These are phyloP conservation scores for Lemur catta DNA, from an alignment of 2,797 vertebrate genomes.

Conservation along the genomic window DNA sequence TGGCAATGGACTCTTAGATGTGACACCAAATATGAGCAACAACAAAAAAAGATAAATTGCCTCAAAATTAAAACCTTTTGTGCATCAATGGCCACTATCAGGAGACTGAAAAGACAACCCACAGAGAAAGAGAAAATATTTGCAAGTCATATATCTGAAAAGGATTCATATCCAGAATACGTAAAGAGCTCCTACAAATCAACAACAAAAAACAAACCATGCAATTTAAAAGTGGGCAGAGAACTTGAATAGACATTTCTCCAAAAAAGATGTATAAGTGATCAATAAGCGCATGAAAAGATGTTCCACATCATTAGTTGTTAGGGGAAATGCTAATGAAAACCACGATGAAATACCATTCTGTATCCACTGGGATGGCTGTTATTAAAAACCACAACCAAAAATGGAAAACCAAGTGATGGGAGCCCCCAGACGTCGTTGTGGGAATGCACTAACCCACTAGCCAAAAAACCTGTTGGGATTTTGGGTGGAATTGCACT, in stretches of 20 bases:
- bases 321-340: not conserved
- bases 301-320: not conserved
- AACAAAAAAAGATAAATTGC: not conserved
- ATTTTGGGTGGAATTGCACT: no score
- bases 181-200: not conserved
- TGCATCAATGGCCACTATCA: not conserved
- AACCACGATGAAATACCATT: not conserved
- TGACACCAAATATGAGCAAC: not conserved
- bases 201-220: not conserved
- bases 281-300: not conserved
- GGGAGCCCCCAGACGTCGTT: no score
- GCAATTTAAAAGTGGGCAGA: not conserved
- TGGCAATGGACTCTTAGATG: not conserved
- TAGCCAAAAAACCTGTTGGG: no score
- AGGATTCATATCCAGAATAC: not conserved
- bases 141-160: not conserved
- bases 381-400: no score
- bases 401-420: no score
- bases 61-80: not conserved
- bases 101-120: not conserved
- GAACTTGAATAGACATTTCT: not conserved
- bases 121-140: not conserved
- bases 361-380: not conserved
- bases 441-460: no score
- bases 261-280: not conserved